A percentile compares a stretch with the other conserved stretches of the same genome.
phyloP scores from a whole-genome alignment of 2,797 vertebrate species.

The Anguilla obscura region DNA sequence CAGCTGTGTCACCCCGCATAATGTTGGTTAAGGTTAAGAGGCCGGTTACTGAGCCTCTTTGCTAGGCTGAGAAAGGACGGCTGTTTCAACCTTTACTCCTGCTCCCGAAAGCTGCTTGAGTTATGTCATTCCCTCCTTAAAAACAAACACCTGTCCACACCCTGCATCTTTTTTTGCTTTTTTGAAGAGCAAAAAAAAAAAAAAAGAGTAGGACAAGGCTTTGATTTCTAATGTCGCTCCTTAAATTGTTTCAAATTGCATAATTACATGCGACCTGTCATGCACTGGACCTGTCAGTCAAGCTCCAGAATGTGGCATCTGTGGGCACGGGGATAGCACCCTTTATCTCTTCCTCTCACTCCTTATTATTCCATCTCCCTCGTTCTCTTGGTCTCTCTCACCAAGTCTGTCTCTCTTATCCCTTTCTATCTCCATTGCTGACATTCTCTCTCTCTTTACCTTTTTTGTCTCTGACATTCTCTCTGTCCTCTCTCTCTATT shows the following conservation, averaged over 20 bases:
- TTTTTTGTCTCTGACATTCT: constrained; percentile 42
- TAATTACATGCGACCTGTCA: constrained; percentile 1
- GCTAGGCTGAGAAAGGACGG: neutral
- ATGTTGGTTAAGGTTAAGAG: neutral
- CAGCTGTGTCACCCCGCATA: neutral
- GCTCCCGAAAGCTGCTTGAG: neutral
- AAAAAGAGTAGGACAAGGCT: neutral
- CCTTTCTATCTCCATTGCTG: constrained; percentile 25
- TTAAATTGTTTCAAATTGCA: neutral
- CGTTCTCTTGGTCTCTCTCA: constrained; percentile 24
- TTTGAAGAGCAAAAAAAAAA: neutral
- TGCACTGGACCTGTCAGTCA: neutral
- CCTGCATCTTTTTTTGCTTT: constrained; percentile 1
- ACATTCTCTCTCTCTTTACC: constrained; percentile 21
- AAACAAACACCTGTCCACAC: neutral
- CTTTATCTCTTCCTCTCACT: constrained; percentile 12
- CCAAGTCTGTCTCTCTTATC: neutral
- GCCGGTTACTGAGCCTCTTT: neutral
- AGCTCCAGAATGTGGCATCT: neutral
- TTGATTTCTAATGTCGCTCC: neutral
- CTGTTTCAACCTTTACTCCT: neutral
- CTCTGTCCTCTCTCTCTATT: constrained; percentile 28
- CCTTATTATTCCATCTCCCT: constrained; percentile 33
- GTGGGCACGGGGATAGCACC: neutral
- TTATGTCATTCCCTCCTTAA: neutral